These are phyloP conservation scores for Eulemur rufifrons DNA, from an alignment of 2,113 vertebrate genomes.

Conservation along the genomic window DNA sequence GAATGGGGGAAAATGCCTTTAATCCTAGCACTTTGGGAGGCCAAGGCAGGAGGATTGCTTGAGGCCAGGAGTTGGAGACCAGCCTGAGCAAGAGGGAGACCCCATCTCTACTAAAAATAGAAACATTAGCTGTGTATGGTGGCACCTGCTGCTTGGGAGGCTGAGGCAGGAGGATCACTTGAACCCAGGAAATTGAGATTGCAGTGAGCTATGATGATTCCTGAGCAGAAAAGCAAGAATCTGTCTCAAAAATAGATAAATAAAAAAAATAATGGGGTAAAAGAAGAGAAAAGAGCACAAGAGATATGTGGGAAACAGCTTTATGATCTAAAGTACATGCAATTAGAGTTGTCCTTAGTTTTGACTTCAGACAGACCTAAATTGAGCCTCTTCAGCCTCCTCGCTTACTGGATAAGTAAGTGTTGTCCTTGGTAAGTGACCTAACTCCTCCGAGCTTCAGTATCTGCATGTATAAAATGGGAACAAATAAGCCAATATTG, in stretches of 20 bases:
- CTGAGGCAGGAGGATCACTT: no score
- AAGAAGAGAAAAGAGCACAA: not conserved
- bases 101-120: no score
- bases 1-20: rapidly evolving
- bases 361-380: not conserved
- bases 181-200: no score
- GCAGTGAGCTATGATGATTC: no score
- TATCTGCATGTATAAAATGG: not conserved
- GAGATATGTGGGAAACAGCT: not conserved
- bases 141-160: no score
- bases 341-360: not conserved
- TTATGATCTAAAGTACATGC: not conserved
- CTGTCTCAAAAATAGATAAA: not conserved
- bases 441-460: not conserved
- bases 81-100: no score
- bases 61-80: no score
- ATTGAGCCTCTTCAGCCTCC: not conserved
- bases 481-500: not conserved
- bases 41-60: no score
- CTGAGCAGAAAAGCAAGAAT: no score
- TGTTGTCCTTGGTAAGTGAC: not conserved
- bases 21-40: no score
- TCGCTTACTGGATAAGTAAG: not conserved
- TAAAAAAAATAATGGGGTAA: rapidly evolving
- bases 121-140: no score